phyloP scores from a whole-genome alignment of 2,888 invertebrate genomes.

The Stegophylla sp. region DNA sequence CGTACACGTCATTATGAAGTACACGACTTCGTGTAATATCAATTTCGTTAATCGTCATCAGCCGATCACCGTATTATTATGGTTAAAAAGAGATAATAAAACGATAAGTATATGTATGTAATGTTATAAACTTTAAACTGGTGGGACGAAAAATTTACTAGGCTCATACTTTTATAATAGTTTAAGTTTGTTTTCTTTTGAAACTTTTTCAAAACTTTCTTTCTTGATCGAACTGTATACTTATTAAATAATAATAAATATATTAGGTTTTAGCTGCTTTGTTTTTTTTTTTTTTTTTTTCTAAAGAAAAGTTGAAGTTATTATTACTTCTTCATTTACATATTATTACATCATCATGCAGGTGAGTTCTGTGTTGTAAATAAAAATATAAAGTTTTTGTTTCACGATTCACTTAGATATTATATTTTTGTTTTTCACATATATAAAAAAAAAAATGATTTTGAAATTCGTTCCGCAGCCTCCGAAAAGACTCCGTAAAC shows the following conservation, averaged over 20 bases:
- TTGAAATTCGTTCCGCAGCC: not conserved
- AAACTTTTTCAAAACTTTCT: no score
- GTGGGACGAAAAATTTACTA: no score
- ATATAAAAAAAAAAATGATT: not conserved
- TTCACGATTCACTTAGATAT: not conserved
- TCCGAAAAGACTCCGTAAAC: not conserved
- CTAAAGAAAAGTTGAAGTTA: not conserved
- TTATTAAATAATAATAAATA: not conserved
- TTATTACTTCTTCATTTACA: not conserved
- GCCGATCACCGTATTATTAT: no score
- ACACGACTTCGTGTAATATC: no score
- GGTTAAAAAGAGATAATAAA: no score
- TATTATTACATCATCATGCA: not conserved
- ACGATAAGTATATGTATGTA: no score
- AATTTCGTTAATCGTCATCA: no score
- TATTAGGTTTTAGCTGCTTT: not conserved
- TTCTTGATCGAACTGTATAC: no score
- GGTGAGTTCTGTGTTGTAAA: not conserved
- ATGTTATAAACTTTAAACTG: no score
- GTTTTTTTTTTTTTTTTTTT: not conserved
- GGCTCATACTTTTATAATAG: no score
- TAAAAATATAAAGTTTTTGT: not conserved
- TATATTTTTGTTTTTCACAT: not conserved
- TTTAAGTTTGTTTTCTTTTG: no score
- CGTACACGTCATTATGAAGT: no score